Conservation (phyloP, 2,797 vertebrate species). For the Peromyscus attwateri region DNA sequence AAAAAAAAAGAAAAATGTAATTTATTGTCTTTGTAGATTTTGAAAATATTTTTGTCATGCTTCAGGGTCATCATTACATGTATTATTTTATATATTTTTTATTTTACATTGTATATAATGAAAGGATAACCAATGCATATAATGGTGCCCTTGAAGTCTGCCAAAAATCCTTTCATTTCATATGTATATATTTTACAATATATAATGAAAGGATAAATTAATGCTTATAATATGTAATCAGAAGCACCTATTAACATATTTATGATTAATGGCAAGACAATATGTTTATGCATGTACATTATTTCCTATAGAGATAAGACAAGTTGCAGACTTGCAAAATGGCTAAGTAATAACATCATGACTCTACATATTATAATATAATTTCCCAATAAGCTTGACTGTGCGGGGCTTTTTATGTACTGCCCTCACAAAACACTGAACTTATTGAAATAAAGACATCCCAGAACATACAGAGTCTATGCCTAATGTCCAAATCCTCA, state of each 20-base stretch:
- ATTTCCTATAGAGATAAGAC: slow-evolving; percentile 12
- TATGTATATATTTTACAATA: not conserved
- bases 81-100: slow-evolving; percentile 34
- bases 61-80: slow-evolving; percentile 28
- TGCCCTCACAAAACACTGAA: not conserved
- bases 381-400: slow-evolving; percentile 55
- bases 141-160: not conserved
- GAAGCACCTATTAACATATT: slow-evolving; percentile 61
- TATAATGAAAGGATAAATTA: not conserved
- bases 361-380: not conserved
- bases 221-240: not conserved
- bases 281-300: not conserved
- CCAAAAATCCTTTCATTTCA: not conserved
- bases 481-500: not conserved
- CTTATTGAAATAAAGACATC: slow-evolving; percentile 30
- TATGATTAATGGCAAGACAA: slow-evolving; percentile 44
- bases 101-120: not conserved
- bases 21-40: slow-evolving; percentile 66
- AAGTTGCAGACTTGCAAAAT: slow-evolving; percentile 44
- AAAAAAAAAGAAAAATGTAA: slow-evolving; percentile 56
- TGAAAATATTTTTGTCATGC: slow-evolving; percentile 59
- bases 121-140: not conserved
- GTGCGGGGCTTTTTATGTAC: not conserved
- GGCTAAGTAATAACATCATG: not conserved
- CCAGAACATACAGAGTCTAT: not conserved